Conservation (phyloP, 2,113 vertebrate species). For the Brienomyrus brachyistius region DNA sequence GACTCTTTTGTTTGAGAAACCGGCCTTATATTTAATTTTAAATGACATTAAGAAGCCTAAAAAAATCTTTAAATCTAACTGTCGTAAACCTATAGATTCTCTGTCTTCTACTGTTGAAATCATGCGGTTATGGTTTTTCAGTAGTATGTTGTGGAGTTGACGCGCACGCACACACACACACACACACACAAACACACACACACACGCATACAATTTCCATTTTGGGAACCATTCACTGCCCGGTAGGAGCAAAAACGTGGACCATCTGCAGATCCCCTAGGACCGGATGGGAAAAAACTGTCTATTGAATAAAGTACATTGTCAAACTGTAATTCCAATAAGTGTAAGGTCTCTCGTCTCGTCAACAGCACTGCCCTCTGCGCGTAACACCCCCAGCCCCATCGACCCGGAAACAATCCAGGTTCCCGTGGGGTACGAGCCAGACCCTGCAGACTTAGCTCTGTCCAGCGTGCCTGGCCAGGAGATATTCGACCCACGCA, state of each 20-base stretch:
- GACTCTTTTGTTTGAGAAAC: neutral
- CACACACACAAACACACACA: no score
- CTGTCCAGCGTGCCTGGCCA: slow-evolving; percentile 97
- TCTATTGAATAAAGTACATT: neutral
- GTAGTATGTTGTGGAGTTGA: neutral
- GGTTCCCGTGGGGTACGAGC: slow-evolving; percentile 83
- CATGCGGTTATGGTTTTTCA: neutral
- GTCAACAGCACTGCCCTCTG: slow-evolving; percentile 59
- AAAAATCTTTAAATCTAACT: neutral
- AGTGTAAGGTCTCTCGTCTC: neutral
- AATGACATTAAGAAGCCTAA: neutral
- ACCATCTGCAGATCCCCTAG: neutral
- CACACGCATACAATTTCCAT: no score
- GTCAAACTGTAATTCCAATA: neutral
- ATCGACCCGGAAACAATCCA: slow-evolving; percentile 95
- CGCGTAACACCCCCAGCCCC: slow-evolving; percentile 86
- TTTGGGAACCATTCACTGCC: neutral
- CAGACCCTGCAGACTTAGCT: slow-evolving; percentile 89
- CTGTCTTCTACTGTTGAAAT: neutral
- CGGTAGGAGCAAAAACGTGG: neutral
- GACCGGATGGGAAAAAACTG: neutral
- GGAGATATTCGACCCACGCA: slow-evolving; percentile 94
- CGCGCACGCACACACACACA: neutral
- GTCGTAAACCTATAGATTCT: neutral
- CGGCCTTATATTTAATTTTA: neutral